Evolutionary conservation across 2,797 vertebrate species (phyloP).

Genomic region (Danio aesculapii): DNA sequence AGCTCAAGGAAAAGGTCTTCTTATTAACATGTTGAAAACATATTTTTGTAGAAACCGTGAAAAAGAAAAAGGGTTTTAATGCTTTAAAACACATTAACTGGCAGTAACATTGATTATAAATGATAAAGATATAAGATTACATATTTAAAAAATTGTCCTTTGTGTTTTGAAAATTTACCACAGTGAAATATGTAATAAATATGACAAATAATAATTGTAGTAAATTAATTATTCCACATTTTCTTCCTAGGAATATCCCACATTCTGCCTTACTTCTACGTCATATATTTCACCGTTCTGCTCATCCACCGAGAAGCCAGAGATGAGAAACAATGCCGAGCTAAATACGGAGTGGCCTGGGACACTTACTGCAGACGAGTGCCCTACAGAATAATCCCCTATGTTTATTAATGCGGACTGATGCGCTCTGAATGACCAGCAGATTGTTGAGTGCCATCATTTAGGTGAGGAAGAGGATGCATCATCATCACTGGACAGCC

Average conservation of each 20-base stretch:
- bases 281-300: slow-evolving; percentile 85
- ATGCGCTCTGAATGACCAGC: background rate
- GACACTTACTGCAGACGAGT: slow-evolving; percentile 86
- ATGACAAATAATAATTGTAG: background rate
- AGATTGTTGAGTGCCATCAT: background rate
- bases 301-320: slow-evolving; percentile 88
- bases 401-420: slow-evolving; percentile 81
- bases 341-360: slow-evolving; percentile 89
- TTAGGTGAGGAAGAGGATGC: background rate
- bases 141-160: no score
- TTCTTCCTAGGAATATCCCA: slow-evolving; percentile 81
- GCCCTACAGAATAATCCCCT: slow-evolving; percentile 90
- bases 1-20: no score
- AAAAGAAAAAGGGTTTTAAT: no score
- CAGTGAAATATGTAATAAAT: no score
- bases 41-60: no score
- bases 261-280: slow-evolving; percentile 89
- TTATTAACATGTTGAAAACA: no score
- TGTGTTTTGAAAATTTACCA: no score
- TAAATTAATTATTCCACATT: background rate
- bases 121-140: no score
- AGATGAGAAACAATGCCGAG: slow-evolving; percentile 86
- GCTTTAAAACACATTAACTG: no score
- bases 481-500: background rate
- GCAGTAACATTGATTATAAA: no score